These are phyloP conservation scores for Apostichopus parvimensis DNA, from an alignment of 35 echinoderm and acorn worm species.

Conservation along the genomic window DNA sequence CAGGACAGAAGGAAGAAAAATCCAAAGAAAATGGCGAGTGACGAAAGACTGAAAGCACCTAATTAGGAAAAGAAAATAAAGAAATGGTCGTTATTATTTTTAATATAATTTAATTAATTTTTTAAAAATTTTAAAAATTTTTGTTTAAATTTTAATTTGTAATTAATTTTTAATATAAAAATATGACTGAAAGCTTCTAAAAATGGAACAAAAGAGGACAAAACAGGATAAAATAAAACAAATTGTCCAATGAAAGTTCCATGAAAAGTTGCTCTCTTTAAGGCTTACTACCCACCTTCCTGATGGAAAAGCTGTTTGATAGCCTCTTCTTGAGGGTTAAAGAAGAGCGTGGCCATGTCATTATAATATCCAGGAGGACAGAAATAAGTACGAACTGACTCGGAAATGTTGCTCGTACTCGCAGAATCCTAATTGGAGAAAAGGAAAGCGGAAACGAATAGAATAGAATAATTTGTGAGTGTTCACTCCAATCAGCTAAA, in stretches of 20 bases:
- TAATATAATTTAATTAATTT: too few relatives aligned
- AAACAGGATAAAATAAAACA: too few relatives aligned
- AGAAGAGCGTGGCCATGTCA: slow-evolving; percentile 99
- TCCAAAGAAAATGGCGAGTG: slow-evolving; percentile 92
- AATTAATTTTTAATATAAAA: too few relatives aligned
- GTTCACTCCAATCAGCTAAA: too few relatives aligned
- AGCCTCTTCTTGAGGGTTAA: slow-evolving; percentile 89
- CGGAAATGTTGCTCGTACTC: slow-evolving; percentile 18
- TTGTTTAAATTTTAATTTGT: too few relatives aligned
- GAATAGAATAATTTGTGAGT: too few relatives aligned
- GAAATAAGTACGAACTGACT: slow-evolving; percentile 86
- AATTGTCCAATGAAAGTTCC: too few relatives aligned
- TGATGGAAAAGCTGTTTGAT: slow-evolving; percentile 99
- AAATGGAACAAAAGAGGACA: too few relatives aligned
- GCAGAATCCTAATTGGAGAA: slow-evolving; percentile 41
- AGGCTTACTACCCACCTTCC: slow-evolving; percentile 57
- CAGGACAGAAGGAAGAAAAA: slow-evolving; percentile 93
- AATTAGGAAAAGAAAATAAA: not conserved
- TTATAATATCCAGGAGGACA: slow-evolving; percentile 94
- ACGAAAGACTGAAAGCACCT: slow-evolving; percentile 94
- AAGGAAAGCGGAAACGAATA: not conserved
- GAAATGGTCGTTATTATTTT: not conserved
- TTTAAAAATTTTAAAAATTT: too few relatives aligned
- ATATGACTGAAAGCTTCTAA: not conserved
- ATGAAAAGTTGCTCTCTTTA: too few relatives aligned